Base-by-base conservation (phyloP, 2,113 vertebrate species). In the Lycaon pictus region DNA sequence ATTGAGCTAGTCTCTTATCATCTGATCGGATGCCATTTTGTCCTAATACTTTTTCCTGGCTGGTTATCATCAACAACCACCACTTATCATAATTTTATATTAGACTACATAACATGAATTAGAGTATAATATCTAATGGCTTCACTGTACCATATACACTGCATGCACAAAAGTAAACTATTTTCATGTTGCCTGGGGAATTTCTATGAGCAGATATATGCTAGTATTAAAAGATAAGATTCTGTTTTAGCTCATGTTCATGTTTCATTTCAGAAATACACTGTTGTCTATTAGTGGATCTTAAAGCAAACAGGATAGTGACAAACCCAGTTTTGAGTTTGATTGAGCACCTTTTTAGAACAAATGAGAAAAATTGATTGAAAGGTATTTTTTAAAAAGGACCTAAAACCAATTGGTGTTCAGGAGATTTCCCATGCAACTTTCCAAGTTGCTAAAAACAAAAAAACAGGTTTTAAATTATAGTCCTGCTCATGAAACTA, bases 361-460 rank as follows among this genome's bases (percentile, higher is more conserved):
- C 56, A 22, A 95, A 86, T 80, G 65, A 88, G 22, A 96, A 98
- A 82, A 96, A 55, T 43, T 93, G 19, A 77, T 85, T 84, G 80
- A 87, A 91, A 86, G n/a, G 25, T 19, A 43, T 43, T 43, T 43
- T 43, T 43, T 7, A 90, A 92, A 77, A 65, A 60, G 37, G 7
- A 69, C 77, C 11, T 87, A 29, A 81, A 96, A 58, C 13, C 84
- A 94, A 55, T 25, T 74, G 56, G 20, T 80, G 13, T 94, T 97
- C 63, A 23, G 55, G 29, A 11, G 7, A 48, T 71, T 92, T 96
- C 76, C 55, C 63, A 43, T 51, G 55, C 5, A 92, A 51, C 6
- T 95, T 93, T 86, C 22, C 10, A 88, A 82, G 15, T 15, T 63
- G 67, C 56, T 63, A 37, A 81, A 79, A 92, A 74, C 79, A 7